These are phyloP conservation scores for Chrysemys picta DNA, from an alignment of 2,113 vertebrate genomes.

Conservation along the genomic window DNA sequence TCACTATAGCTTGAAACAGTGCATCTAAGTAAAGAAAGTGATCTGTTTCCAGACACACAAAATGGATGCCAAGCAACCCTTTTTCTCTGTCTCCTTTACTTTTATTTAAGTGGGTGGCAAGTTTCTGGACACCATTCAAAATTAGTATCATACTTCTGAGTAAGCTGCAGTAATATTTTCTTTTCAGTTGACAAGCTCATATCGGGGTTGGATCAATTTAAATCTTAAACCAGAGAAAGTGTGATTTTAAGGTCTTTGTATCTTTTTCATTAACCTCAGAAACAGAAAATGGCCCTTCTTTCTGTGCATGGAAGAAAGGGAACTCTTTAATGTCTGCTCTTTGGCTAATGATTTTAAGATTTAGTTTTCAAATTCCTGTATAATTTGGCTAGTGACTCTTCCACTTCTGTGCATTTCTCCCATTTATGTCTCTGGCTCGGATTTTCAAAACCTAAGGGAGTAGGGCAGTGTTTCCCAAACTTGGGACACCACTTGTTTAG, in stretches of 20 bases:
- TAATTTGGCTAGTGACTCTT: too few relatives aligned
- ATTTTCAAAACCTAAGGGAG: not conserved
- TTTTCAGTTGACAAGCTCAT: conserved; percentile 57
- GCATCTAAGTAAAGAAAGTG: not conserved
- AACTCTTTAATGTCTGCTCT: conserved; percentile 58
- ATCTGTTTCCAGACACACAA: not conserved
- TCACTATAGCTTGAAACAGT: not conserved
- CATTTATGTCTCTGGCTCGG: not conserved
- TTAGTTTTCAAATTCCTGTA: not conserved
- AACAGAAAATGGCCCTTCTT: conserved; percentile 47
- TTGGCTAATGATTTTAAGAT: not conserved
- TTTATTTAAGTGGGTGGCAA: not conserved
- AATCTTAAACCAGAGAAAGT: conserved; percentile 18
- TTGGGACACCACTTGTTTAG: too few relatives aligned
- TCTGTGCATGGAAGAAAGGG: conserved; percentile 39
- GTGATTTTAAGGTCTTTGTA: conserved; percentile 8
- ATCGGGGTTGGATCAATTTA: conserved; percentile 46
- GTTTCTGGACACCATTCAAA: not conserved
- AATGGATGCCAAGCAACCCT: not conserved
- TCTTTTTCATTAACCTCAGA: conserved; percentile 43
- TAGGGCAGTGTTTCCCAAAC: not conserved
- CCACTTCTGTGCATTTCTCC: not conserved
- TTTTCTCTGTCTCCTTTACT: fast-evolving
- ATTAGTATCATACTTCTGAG: fast-evolving
- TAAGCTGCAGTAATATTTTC: not conserved